These are phyloP conservation scores for Thrips palmi DNA, from an alignment of 1,140 invertebrate genomes.

Conservation along the genomic window DNA sequence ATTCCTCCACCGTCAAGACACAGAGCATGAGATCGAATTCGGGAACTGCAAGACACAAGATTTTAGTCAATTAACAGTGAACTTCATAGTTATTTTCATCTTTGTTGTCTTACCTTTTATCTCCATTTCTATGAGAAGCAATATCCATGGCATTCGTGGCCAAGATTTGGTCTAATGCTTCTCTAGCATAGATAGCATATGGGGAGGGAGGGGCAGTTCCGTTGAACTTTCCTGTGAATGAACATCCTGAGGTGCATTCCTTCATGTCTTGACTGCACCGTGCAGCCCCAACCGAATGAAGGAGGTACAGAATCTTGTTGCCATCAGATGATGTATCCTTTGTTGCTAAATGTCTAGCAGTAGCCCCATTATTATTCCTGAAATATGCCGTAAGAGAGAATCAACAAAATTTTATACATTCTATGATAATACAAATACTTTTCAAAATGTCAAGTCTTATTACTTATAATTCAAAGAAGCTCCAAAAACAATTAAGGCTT, in stretches of 20 bases:
- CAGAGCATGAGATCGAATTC: too few relatives aligned
- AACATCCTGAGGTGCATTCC: slow-evolving; percentile 38
- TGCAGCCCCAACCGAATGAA: slow-evolving; percentile 63
- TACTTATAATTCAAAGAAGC: slow-evolving; percentile 47
- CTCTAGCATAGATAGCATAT: slow-evolving; percentile 30
- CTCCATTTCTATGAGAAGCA: too few relatives aligned
- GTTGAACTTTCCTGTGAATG: slow-evolving; percentile 32
- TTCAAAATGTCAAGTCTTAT: not conserved
- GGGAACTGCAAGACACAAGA: too few relatives aligned
- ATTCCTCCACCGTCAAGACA: slow-evolving; percentile 87
- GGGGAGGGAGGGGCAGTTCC: slow-evolving; percentile 36
- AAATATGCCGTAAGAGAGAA: too few relatives aligned
- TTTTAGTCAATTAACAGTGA: too few relatives aligned
- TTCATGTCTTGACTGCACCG: slow-evolving; percentile 35
- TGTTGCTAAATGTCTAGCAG: slow-evolving; percentile 55
- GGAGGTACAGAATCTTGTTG: slow-evolving; percentile 54
- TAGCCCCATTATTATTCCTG: slow-evolving; percentile 46
- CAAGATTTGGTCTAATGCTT: slow-evolving; percentile 39
- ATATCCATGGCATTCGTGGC: too few relatives aligned
- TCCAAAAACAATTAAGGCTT: slow-evolving; percentile 73
- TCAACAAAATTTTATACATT: too few relatives aligned
- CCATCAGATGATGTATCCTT: slow-evolving; percentile 25
- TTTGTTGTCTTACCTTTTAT: too few relatives aligned
- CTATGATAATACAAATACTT: too few relatives aligned
- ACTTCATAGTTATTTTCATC: too few relatives aligned